Percentiles rank a stretch among this genome's conserved stretches.
Evolutionary conservation across 2,797 vertebrate genomes (phyloP).

Genomic region (Trachops cirrhosus): DNA sequence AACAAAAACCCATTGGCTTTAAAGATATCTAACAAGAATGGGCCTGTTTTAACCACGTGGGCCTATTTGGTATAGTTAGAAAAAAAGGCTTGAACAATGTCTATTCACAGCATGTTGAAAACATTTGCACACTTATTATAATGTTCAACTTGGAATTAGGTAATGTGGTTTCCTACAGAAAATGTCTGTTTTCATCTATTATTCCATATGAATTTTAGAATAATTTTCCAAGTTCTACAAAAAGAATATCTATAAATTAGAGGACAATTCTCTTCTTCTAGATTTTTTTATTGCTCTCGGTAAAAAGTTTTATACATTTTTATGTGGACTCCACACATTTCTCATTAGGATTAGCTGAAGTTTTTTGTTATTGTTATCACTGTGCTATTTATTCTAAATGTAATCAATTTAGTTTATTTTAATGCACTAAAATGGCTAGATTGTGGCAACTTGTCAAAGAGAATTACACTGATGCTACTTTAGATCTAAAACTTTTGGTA

Average conservation of each 20-base stretch:
- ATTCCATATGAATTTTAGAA: slow-evolving; percentile 25
- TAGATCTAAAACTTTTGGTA: slow-evolving; percentile 22
- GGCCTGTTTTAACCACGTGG: background rate
- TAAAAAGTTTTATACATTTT: background rate
- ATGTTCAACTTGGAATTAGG: background rate
- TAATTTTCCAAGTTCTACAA: background rate
- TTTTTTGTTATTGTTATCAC: slow-evolving; percentile 3
- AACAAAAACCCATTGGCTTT: background rate
- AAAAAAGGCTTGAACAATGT: slow-evolving; percentile 11
- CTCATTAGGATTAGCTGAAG: background rate
- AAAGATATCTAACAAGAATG: background rate
- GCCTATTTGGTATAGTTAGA: background rate
- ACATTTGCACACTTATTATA: background rate
- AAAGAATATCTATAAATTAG: background rate
- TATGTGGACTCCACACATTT: background rate
- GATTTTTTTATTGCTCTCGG: background rate
- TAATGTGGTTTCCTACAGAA: slow-evolving; percentile 17
- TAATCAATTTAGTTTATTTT: background rate
- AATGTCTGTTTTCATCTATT: slow-evolving; percentile 15
- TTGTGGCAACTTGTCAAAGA: background rate
- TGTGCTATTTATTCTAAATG: background rate
- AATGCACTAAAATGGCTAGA: background rate
- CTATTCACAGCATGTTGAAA: background rate
- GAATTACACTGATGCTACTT: background rate
- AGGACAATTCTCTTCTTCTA: background rate